Base-by-base conservation (phyloP, 2,113 vertebrate genomes). In the Pycnonotus jocosus region DNA sequence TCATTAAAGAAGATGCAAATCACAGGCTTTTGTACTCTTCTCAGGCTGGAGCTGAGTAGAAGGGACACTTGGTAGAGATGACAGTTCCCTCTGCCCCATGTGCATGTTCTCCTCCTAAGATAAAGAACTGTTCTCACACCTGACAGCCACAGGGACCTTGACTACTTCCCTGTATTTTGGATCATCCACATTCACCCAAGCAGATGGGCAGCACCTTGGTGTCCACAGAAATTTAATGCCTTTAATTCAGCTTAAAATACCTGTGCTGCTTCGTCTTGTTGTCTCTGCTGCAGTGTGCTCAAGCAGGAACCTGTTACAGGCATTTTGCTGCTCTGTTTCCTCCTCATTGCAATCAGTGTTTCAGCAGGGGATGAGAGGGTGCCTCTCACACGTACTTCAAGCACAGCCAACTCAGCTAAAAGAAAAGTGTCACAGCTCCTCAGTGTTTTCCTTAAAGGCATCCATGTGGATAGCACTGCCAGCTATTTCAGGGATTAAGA, bases 1-100 rank as follows among this genome's bases (percentile, higher is more conserved):
- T 9, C 1, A 0, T 65, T 74, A 58, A 86, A 95, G 30, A 74
- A 81, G 61, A 54, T 21, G 44, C 25, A 85, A 72, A 94, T 37
- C 48, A 64, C 20, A 51, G 33, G 33, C 24, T 77, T 91, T 83
- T 77, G 24, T 50, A 48, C 24, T 51, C 64, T 77, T 54, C 35
- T 89, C 56, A 64, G 33, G 25, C 44, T 69, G 51, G 16, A 33
- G 17, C 10, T 62, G 50, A 54, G 35, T 28, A 2, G 65, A 48
- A 60, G 24, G 53, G 10, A 37, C 31, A 45, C 28, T 73, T 0
- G 0, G 22, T 15, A 57, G 51, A 57, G 19, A 25, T 51, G 35
- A 58, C 9, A 50, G 30, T 11, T 95, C 33, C 18, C 30, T 73
- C 24, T 31, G 60, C 24, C 14, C n/a, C 4, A 2, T n/a, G 8